Percentiles rank a stretch among this genome's conserved stretches.
phyloP scores from a whole-genome alignment of 1,140 invertebrate species.

The Nasonia longicornis region DNA sequence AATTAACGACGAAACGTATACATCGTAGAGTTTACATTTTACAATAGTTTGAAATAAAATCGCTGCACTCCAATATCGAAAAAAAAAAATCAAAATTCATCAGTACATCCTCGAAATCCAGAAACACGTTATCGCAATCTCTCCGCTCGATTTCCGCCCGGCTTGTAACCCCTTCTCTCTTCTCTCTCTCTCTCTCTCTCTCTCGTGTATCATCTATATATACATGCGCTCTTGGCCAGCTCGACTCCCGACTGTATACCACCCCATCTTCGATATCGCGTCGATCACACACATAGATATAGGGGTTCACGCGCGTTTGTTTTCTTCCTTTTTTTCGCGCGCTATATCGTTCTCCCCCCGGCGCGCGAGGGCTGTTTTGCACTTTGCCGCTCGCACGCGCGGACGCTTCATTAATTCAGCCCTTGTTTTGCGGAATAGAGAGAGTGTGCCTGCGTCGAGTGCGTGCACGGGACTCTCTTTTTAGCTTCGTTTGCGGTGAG shows the following conservation, averaged over 20 bases:
- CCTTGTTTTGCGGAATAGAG: neutral
- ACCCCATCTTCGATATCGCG: neutral
- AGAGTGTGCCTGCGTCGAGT: neutral
- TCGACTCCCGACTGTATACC: neutral
- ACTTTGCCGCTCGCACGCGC: neutral
- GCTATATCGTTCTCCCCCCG: neutral
- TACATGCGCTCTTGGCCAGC: neutral
- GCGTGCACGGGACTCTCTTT: neutral
- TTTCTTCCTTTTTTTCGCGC: neutral
- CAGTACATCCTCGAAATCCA: too few relatives aligned
- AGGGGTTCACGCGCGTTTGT: neutral
- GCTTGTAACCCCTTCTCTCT: too few relatives aligned
- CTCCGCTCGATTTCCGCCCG: neutral
- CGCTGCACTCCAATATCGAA: too few relatives aligned
- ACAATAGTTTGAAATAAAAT: too few relatives aligned
- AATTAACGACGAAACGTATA: too few relatives aligned
- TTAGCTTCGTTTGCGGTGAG: neutral
- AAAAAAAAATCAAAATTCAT: neutral
- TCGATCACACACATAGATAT: too few relatives aligned
- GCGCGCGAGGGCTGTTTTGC: neutral
- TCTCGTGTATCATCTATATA: too few relatives aligned
- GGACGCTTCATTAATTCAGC: slow-evolving; percentile 4
- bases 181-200: too few relatives aligned
- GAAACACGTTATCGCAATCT: neutral
- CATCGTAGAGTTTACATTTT: too few relatives aligned